Evolutionary conservation across 1,140 invertebrate species (phyloP), one percentile per base, ranked within the genome.

Genomic region (Ooceraea biroi): DNA sequence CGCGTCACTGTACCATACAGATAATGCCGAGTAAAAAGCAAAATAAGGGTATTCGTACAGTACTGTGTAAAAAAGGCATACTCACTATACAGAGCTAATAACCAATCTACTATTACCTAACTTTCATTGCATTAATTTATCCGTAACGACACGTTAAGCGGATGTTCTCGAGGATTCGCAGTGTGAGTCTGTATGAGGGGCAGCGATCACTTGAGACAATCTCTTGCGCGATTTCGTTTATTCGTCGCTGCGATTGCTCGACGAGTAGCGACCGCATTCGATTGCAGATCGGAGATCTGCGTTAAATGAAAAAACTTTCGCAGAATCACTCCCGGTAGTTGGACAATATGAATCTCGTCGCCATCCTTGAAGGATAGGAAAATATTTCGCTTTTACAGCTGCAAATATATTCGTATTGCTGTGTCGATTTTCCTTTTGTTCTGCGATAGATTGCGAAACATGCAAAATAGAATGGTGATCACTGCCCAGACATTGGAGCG

Each of bases 1-100:
- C 74, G 52, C 66, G 84, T 88, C 85, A 89, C 91, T 92, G 91
- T 92, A 93, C 73, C 72, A 92, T 92, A 92, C 82, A 91, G 88
- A 88, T 91, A 91, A 92, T 86, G 90, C 88, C 88, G 85, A 89
- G 90, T 92, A 87, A 88, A 76, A 80, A 57, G 7, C 36, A 36
- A 83, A 90, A 46, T 92, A 91, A 93, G 90, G 87, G 86, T 90
- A 90, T 89, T 87, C 78, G 60, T 83, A 73, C 87, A 90, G 60
- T 90, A 91, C 83, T 92, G 91, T 93, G 92, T 36, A 36, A 36
- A 36, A 36, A 36, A 36, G 36, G 92, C 90, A 92, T 91, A 92
- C 89, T 92, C 89, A 91, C 88, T 90, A 4, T 55, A 66, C 63
- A 88, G 87, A 89, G 86, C 86, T 90, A 91, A 91, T 89, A 90